Conservation (phyloP, 2,797 vertebrate genomes). For the Mycteria americana region DNA sequence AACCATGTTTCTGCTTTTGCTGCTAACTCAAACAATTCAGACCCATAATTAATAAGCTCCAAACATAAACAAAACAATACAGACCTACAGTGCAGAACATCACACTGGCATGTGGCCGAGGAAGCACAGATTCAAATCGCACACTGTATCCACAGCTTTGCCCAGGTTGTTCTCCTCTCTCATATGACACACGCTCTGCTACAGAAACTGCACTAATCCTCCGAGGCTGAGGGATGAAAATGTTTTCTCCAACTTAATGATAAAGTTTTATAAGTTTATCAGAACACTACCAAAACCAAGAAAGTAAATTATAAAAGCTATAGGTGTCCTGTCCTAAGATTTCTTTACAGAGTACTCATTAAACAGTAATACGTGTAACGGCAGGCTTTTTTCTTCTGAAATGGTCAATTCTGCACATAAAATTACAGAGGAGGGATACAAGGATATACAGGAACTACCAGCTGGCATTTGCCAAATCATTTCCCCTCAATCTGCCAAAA, state of each 20-base stretch:
- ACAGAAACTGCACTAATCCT: conserved; percentile 96
- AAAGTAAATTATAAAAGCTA: not conserved
- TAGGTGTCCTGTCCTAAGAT: not conserved
- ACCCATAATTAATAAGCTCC: not conserved
- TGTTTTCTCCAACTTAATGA: not conserved
- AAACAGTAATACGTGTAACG: not conserved
- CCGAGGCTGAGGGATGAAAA: conserved; percentile 81
- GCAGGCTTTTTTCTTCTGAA: not conserved
- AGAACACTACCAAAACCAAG: not conserved
- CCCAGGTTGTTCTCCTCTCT: conserved; percentile 89
- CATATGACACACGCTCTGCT: conserved; percentile 89
- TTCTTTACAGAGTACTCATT: not conserved
- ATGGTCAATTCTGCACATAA: not conserved
- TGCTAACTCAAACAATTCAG: not conserved
- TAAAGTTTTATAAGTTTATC: not conserved
- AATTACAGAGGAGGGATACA: not conserved
- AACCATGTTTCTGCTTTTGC: not conserved
- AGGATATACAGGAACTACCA: not conserved
- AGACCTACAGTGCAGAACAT: conserved; percentile 96
- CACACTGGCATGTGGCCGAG: conserved; percentile 91
- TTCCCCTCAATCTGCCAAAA: not conserved
- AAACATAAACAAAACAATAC: not conserved
- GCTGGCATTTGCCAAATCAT: not conserved
- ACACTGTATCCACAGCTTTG: conserved; percentile 97
- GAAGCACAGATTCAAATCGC: conserved; percentile 92